Conservation (phyloP, 2,888 invertebrate species). For the Eristalinus aeneus region DNA sequence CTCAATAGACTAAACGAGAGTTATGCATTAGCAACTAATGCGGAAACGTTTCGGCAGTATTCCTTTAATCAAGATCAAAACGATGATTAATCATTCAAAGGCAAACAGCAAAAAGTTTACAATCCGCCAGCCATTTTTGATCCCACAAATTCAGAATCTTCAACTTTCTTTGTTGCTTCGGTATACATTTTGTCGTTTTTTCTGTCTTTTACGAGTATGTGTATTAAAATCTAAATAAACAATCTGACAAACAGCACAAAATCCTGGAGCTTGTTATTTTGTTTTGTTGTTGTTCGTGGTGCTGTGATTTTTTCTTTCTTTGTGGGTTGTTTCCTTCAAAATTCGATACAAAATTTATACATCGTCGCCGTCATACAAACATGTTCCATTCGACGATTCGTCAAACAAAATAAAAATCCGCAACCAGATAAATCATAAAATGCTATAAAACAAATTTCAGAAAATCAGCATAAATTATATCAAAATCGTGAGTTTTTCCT, state of each 20-base stretch:
- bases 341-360: constrained; percentile 54
- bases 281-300: too few relatives aligned
- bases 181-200: constrained; percentile 21
- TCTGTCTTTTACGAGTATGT: constrained; percentile 39
- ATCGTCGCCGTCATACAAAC: neutral
- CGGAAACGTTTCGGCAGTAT: constrained; percentile 11
- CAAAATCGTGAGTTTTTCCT: constrained; percentile 12
- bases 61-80: constrained; percentile 35
- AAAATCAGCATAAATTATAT: constrained; percentile 44
- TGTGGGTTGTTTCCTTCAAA: neutral
- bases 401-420: constrained; percentile 58
- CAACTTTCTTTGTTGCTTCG: constrained; percentile 24
- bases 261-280: neutral
- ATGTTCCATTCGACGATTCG: constrained; percentile 19
- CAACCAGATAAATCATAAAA: constrained; percentile 55
- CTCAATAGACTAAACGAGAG: constrained; percentile 21
- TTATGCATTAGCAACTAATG: constrained; percentile 47
- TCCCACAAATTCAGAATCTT: constrained; percentile 6
- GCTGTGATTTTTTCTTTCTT: neutral
- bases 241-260: constrained; percentile 49
- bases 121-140: constrained; percentile 45
- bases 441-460: constrained; percentile 3
- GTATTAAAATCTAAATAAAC: constrained; percentile 65
- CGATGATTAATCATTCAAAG: constrained; percentile 51
- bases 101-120: constrained; percentile 24